Base-by-base conservation (phyloP, 2,888 invertebrate genomes). In the Dioctria rufipes region DNA sequence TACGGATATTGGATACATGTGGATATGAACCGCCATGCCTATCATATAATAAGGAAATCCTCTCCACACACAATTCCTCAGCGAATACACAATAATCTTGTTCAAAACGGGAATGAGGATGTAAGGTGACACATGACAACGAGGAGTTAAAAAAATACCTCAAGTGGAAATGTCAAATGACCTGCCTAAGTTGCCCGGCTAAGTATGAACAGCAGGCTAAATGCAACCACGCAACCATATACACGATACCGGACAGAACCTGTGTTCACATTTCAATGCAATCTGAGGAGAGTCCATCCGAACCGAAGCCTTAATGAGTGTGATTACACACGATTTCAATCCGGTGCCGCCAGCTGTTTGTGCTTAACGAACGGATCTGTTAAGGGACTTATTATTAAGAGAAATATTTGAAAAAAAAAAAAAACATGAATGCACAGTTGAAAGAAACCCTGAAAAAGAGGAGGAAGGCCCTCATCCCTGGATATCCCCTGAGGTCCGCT, bases 321-420 rank as follows among this genome's bases (percentile, higher is more conserved):
- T 51, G 58, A 75, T 75, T 75, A 75, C 61, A 60, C 58, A 75
- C 75, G 75, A 75, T 75, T 65, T 61, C 75, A 75, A 75, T 60
- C 75, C 61, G 40, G 61, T 75, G 75, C 73, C 58, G 73, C 75
- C 75, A 75, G 75, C 75, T 75, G 75, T 75, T 75, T 60, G 61
- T 43, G 61, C 75, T 75, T 75, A 75, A 75, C 75, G 75, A 75
- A 58, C 61, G 51, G 51, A 39, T 75, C 61, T 60, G 61, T 37
- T 43, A 65, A 60, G 75, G 60, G 42, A 60, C 61, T 75, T 75
- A 60, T 75, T 75, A 61, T 69, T 60, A 60, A 75, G 61, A 9
- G 25, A 43, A 43, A 60, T 42, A 25, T 40, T 25, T 71, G 2
- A 6, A 60, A n/a, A 60, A 60, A 60, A 60, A 71, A 75, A 75